Conservation (phyloP, 2,113 vertebrate genomes). For the Puffinus mauretanicus region DNA sequence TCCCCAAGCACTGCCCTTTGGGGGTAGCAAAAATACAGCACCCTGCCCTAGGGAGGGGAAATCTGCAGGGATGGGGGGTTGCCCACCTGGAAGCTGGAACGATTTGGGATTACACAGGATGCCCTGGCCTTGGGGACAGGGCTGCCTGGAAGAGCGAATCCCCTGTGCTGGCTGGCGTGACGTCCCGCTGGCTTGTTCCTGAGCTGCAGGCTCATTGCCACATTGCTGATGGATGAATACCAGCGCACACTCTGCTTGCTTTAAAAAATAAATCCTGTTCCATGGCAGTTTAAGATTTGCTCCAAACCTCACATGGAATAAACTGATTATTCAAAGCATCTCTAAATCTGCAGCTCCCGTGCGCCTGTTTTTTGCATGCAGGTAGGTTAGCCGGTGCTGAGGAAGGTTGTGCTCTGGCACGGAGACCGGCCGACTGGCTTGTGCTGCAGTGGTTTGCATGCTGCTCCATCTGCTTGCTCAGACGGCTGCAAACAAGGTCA, state of each 20-base stretch:
- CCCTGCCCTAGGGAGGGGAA: neutral
- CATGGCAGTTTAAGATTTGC: neutral
- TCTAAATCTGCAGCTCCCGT: neutral
- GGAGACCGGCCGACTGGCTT: neutral
- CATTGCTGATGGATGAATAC: neutral
- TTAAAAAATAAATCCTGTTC: neutral
- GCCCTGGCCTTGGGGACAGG: neutral
- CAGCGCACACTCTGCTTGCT: neutral
- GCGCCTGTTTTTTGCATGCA: neutral
- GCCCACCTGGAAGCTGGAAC: neutral
- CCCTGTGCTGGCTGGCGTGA: neutral
- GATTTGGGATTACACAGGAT: neutral
- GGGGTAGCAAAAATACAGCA: neutral
- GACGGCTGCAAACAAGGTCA: slow-evolving; percentile 39
- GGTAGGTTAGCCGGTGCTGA: neutral
- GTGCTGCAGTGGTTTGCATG: slow-evolving; percentile 5
- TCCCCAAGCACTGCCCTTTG: neutral
- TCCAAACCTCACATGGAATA: neutral
- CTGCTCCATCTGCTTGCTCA: slow-evolving; percentile 5
- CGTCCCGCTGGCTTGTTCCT: neutral
- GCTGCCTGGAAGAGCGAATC: neutral
- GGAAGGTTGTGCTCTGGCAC: neutral
- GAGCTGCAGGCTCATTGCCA: neutral
- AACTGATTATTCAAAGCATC: neutral
- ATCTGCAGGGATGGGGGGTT: neutral